A percentile compares a stretch with the other conserved stretches of the same genome.
These are phyloP conservation scores for Archocentrus centrarchus DNA, from an alignment of 2,113 vertebrate species.

Conservation along the genomic window DNA sequence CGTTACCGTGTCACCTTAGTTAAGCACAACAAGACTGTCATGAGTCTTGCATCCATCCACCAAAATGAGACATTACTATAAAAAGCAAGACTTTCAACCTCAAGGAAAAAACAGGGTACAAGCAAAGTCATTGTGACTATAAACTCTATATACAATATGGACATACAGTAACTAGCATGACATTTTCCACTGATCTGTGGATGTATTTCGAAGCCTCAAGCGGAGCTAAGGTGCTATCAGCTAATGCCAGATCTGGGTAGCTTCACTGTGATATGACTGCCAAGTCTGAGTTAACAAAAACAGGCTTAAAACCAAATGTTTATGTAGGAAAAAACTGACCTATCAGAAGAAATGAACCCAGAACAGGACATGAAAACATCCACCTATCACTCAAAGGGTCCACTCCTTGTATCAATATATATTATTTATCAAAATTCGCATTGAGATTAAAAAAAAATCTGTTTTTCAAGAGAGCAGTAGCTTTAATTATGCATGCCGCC, in stretches of 20 bases:
- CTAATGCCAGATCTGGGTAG: not conserved
- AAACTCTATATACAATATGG: not conserved
- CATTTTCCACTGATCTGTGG: accelerated
- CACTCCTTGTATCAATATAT: not conserved
- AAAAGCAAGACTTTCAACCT: not conserved
- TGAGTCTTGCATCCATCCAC: not conserved
- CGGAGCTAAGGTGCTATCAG: not conserved
- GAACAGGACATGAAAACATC: not conserved
- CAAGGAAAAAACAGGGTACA: not conserved
- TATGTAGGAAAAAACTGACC: not conserved
- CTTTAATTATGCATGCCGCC: not conserved
- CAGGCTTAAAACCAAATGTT: not conserved
- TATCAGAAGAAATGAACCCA: not conserved
- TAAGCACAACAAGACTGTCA: not conserved
- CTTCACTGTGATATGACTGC: not conserved
- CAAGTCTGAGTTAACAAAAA: not conserved
- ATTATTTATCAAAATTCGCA: not conserved
- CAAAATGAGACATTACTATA: not conserved
- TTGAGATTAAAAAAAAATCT: accelerated
- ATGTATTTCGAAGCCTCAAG: not conserved
- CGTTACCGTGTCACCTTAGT: not conserved
- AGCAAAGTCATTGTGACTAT: not conserved
- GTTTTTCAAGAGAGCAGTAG: not conserved
- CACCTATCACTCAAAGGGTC: not conserved
- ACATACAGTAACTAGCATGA: not conserved